Evolutionary conservation across 2,797 vertebrate genomes (phyloP).

Genomic region (Aotus griseimembra): DNA sequence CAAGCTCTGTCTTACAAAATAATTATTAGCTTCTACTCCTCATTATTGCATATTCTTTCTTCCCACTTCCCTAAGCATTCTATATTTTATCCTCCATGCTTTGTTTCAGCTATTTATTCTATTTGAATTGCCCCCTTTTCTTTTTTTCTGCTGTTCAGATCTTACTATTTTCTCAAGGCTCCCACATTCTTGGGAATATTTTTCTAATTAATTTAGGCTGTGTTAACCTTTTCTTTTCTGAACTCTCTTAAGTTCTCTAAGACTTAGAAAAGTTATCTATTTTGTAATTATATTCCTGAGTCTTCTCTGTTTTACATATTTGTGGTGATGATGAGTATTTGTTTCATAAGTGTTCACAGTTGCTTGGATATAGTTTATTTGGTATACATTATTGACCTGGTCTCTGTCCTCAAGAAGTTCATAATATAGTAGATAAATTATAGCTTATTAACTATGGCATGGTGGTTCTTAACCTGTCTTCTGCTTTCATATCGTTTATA

Average conservation of each 20-base stretch:
- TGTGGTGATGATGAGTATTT: neutral
- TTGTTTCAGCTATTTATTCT: neutral
- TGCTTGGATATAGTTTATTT: neutral
- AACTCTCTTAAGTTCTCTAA: neutral
- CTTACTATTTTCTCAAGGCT: neutral
- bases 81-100: neutral
- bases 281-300: neutral
- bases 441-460: neutral
- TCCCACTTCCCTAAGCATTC: neutral
- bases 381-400: neutral
- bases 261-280: neutral
- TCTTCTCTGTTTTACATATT: neutral
- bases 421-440: neutral
- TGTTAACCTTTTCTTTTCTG: neutral
- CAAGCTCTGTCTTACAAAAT: neutral
- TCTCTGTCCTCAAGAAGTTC: neutral
- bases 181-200: neutral
- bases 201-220: neutral
- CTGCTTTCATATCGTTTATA: neutral
- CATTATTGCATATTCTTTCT: neutral
- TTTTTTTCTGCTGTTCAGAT: neutral
- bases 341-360: neutral
- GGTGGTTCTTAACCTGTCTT: neutral
- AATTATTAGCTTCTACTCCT: neutral
- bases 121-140: neutral